phyloP scores from a whole-genome alignment of 2,113 vertebrate genomes.

The Leptosomus discolor region DNA sequence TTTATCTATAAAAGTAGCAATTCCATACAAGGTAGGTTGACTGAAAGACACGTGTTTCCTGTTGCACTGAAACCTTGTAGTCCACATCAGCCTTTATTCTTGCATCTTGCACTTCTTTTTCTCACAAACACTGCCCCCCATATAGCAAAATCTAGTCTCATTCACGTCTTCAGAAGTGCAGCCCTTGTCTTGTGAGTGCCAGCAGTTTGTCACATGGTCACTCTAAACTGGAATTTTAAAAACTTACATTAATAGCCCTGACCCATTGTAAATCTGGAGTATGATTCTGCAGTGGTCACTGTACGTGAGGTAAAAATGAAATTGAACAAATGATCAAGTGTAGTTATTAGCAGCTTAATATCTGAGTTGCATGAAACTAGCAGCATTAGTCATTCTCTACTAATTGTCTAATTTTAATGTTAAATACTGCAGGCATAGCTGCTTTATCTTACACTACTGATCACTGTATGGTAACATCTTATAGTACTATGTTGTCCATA shows the following conservation, averaged over 20 bases:
- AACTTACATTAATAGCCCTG: background rate
- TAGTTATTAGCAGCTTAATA: background rate
- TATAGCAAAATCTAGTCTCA: background rate
- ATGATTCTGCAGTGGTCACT: background rate
- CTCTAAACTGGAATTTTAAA: background rate
- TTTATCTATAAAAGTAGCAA: background rate
- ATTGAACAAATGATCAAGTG: background rate
- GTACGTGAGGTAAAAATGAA: background rate
- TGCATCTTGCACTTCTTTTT: background rate
- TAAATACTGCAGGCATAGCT: background rate
- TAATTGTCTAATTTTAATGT: background rate
- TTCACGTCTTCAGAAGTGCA: background rate
- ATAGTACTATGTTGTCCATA: fast-evolving
- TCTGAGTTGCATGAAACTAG: background rate
- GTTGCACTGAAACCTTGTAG: background rate
- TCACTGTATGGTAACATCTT: background rate
- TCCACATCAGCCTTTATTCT: background rate
- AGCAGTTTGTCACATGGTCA: background rate
- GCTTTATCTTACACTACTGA: background rate
- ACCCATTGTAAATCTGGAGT: background rate
- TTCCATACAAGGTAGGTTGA: background rate
- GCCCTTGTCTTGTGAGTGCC: background rate
- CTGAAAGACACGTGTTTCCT: background rate
- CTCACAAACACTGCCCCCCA: background rate
- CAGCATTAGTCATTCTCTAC: background rate